phyloP scores from a whole-genome alignment of 2,113 vertebrate species.

The Colistium nudipinnis region DNA sequence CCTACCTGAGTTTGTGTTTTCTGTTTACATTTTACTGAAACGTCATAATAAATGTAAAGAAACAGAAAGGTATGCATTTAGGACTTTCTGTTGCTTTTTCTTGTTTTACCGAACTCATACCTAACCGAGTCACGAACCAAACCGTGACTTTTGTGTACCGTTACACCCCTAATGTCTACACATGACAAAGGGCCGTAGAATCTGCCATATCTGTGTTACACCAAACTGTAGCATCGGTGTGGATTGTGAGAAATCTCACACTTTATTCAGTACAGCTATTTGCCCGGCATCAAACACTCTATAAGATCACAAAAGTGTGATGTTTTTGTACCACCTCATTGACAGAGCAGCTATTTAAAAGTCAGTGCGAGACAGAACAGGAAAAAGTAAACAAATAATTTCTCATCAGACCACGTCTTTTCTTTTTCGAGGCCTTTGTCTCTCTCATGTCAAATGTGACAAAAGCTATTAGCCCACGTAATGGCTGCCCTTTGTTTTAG shows the following conservation, averaged over 20 bases:
- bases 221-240: neutral
- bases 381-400: slow-evolving; percentile 81
- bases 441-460: slow-evolving; percentile 84
- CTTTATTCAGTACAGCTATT: slow-evolving; percentile 5
- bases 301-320: slow-evolving; percentile 61
- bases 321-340: slow-evolving; percentile 42
- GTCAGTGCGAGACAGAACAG: slow-evolving; percentile 43
- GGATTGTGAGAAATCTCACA: neutral
- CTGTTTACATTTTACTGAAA: no score
- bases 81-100: no score
- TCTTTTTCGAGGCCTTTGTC: slow-evolving; percentile 80
- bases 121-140: no score
- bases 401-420: slow-evolving; percentile 77
- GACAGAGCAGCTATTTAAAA: slow-evolving; percentile 58
- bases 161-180: slow-evolving; percentile 1
- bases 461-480: slow-evolving; percentile 85
- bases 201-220: neutral
- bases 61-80: no score
- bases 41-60: no score
- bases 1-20: no score
- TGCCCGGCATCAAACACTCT: slow-evolving; percentile 32
- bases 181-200: neutral
- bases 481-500: slow-evolving; percentile 84
- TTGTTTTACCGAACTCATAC: no score
- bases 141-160: no score